Conservation (phyloP, 1,140 invertebrate genomes). For the Manduca sexta region DNA sequence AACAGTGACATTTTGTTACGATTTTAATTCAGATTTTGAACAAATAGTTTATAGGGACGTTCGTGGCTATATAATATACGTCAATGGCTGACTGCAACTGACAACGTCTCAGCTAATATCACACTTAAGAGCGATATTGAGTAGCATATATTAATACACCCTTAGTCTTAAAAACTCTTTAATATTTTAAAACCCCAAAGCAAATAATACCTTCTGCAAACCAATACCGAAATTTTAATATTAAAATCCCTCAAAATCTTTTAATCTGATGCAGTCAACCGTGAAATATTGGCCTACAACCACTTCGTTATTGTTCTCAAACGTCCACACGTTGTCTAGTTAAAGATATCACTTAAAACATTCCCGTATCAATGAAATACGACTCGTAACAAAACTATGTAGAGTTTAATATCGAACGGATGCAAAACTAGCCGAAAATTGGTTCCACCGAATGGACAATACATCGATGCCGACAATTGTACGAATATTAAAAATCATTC, state of each 20-base stretch:
- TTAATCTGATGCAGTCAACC: constrained; percentile 8
- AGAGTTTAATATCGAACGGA: constrained; percentile 7
- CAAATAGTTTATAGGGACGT: no score
- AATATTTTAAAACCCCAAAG: no score
- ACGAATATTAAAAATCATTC: constrained; percentile 63
- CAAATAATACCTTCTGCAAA: no score
- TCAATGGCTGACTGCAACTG: no score
- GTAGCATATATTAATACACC: no score
- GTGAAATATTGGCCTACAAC: constrained; percentile 16
- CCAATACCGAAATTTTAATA: background rate
- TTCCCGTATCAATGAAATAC: background rate
- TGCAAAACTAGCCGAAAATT: constrained; percentile 27
- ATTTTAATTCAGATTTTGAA: no score
- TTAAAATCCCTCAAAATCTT: background rate
- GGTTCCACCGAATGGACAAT: constrained; percentile 36
- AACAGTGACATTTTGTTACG: no score
- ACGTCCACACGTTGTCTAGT: constrained; percentile 13
- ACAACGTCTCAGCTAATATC: no score
- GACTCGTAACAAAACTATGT: constrained; percentile 1
- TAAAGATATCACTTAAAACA: background rate
- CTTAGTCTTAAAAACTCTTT: no score
- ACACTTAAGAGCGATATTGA: no score
- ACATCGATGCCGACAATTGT: constrained; percentile 40
- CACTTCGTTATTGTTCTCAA: constrained; percentile 15
- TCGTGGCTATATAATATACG: no score